Percentiles rank a stretch among this genome's conserved stretches.
phyloP scores from a whole-genome alignment of 2,113 vertebrate species.

The Chlamydotis undulata region DNA sequence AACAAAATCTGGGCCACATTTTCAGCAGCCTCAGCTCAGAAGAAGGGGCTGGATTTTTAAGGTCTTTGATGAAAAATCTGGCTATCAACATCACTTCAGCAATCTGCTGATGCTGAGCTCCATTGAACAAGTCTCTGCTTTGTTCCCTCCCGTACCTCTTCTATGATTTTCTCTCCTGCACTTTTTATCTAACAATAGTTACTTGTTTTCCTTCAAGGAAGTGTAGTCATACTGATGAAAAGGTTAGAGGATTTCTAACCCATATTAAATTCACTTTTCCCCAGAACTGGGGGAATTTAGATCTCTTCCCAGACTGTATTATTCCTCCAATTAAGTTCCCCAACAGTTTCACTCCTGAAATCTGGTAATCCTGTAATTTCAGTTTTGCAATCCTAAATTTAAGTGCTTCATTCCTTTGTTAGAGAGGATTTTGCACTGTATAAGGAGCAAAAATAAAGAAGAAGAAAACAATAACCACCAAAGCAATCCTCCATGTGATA shows the following conservation, averaged over 20 bases:
- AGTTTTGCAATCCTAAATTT: not conserved
- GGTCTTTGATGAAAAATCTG: not conserved
- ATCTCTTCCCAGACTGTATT: not conserved
- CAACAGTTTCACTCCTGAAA: not conserved
- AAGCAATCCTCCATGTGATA: not conserved
- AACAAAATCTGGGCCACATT: slow-evolving; percentile 14
- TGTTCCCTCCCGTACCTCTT: not conserved
- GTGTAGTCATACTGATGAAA: not conserved
- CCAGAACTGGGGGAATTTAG: not conserved
- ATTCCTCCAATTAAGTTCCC: not conserved
- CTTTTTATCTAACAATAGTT: not conserved
- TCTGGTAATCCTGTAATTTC: not conserved
- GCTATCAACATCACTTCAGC: rapidly evolving
- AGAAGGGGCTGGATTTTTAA: not conserved
- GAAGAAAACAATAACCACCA: not conserved
- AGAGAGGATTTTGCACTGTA: not conserved
- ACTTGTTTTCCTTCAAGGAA: not conserved
- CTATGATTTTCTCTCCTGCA: not conserved
- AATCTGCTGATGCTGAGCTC: not conserved
- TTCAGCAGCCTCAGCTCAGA: not conserved
- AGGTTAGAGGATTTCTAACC: not conserved
- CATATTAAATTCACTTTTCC: not conserved
- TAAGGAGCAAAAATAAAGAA: not conserved
- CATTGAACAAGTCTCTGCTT: not conserved
- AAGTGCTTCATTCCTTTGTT: not conserved